These are phyloP conservation scores for Antheraea mylitta DNA, from an alignment of 1,140 invertebrate species.

Conservation along the genomic window DNA sequence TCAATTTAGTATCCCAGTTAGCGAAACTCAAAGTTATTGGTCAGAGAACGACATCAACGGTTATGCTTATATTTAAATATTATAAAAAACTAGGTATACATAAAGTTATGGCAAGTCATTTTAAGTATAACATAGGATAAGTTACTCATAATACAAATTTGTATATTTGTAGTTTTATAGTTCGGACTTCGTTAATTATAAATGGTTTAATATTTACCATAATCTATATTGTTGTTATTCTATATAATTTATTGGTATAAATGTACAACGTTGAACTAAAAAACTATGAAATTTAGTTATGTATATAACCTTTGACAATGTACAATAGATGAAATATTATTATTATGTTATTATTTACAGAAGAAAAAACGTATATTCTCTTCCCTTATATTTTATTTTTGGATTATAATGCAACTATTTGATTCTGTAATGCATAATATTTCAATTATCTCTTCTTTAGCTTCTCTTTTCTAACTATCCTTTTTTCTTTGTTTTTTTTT, in stretches of 20 bases:
- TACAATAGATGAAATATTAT: not conserved
- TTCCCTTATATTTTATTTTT: not conserved
- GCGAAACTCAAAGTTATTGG: not conserved
- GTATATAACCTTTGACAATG: not conserved
- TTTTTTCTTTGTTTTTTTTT: no score
- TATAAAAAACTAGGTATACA: not conserved
- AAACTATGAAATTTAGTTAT: not conserved
- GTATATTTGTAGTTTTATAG: no score
- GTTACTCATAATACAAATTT: not conserved
- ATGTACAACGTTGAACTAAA: not conserved
- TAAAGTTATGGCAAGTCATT: not conserved
- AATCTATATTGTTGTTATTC: not conserved
- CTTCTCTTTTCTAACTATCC: no score
- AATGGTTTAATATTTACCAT: not conserved
- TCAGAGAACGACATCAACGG: not conserved
- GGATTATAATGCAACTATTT: not conserved
- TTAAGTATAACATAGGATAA: not conserved
- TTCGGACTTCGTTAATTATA: not conserved
- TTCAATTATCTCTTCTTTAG: no score
- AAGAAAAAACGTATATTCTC: not conserved
- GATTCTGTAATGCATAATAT: no score
- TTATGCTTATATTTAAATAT: not conserved
- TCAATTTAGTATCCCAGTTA: not conserved
- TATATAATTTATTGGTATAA: not conserved
- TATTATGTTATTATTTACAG: not conserved